Conservation (phyloP, 2,888 invertebrate genomes). For the Troides oblongomaculatus region DNA sequence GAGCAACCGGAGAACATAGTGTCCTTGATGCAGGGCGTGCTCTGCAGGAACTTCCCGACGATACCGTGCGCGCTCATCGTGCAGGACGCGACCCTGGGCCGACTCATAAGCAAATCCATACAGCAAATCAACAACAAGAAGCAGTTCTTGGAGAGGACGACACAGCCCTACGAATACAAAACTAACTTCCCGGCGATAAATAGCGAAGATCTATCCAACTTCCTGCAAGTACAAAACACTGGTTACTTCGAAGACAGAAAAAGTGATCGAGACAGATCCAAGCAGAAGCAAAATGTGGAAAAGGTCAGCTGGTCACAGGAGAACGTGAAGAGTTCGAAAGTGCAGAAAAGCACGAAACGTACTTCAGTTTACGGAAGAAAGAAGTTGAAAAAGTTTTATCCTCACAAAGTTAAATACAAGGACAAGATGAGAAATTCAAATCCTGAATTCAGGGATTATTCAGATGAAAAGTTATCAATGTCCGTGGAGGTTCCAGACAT, state of each 20-base stretch:
- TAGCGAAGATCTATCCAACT: constrained; percentile 61
- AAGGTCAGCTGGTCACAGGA: constrained; percentile 35
- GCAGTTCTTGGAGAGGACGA: constrained; percentile 46
- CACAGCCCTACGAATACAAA: constrained; percentile 41
- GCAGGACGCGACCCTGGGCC: constrained; percentile 51
- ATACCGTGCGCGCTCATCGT: constrained; percentile 64
- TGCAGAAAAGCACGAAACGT: constrained; percentile 40
- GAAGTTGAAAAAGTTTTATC: constrained; percentile 65
- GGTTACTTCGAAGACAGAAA: constrained; percentile 35
- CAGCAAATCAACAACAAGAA: constrained; percentile 62
- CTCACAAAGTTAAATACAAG: constrained; percentile 69
- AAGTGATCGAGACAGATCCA: constrained; percentile 33
- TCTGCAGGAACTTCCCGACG: constrained; percentile 64
- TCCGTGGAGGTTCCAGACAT: constrained; percentile 58
- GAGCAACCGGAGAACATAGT: constrained; percentile 44
- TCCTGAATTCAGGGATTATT: constrained; percentile 48
- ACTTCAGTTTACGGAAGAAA: constrained; percentile 51
- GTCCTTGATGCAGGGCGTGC: constrained; percentile 59
- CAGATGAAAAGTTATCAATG: constrained; percentile 60
- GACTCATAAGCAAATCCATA: constrained; percentile 61
- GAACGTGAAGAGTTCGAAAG: constrained; percentile 33
- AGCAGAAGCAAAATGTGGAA: constrained; percentile 23
- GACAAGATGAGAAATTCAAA: constrained; percentile 44
- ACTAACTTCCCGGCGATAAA: constrained; percentile 57
- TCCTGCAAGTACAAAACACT: constrained; percentile 47